A percentile compares a stretch with the other conserved stretches of the same genome.
Conservation (phyloP, 2,888 invertebrate species). For the Epistrophe grossulariae region DNA sequence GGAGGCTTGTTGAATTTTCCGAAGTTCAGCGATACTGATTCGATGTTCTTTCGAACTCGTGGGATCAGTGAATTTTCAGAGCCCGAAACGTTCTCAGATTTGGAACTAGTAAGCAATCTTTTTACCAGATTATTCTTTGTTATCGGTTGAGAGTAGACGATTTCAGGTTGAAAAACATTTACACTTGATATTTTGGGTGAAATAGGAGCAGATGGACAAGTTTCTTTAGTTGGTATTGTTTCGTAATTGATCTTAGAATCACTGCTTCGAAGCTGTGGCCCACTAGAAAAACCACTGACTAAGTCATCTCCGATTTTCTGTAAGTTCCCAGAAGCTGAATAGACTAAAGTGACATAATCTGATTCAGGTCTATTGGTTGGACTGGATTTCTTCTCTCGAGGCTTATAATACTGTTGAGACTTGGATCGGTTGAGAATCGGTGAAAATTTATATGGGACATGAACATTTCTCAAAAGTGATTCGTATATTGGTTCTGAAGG, state of each 20-base stretch:
- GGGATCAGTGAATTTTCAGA: constrained; percentile 81
- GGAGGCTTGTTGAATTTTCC: constrained; percentile 80
- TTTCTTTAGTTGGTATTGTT: constrained; percentile 68
- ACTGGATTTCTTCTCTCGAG: constrained; percentile 78
- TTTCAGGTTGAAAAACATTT: constrained; percentile 75
- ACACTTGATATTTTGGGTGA: constrained; percentile 62
- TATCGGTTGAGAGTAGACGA: constrained; percentile 78
- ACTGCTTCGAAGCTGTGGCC: constrained; percentile 74
- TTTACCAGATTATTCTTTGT: constrained; percentile 81
- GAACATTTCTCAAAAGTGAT: constrained; percentile 82
- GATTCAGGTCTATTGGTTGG: constrained; percentile 81
- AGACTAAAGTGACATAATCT: constrained; percentile 83
- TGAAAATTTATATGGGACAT: constrained; percentile 84
- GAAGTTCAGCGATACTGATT: constrained; percentile 79
- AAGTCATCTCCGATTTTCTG: constrained; percentile 80
- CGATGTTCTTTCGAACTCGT: constrained; percentile 80
- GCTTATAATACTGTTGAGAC: constrained; percentile 80
- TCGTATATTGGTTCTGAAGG: constrained; percentile 83
- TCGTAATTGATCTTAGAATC: constrained; percentile 78
- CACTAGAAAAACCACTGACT: constrained; percentile 67
- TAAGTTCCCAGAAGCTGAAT: constrained; percentile 80
- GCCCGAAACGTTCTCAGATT: constrained; percentile 78
- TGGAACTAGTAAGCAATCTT: constrained; percentile 79
- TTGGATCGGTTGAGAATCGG: constrained; percentile 82
- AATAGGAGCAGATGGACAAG: neutral